Evolutionary conservation across 2,113 vertebrate genomes (phyloP).

Genomic region (Ptyas mucosa): DNA sequence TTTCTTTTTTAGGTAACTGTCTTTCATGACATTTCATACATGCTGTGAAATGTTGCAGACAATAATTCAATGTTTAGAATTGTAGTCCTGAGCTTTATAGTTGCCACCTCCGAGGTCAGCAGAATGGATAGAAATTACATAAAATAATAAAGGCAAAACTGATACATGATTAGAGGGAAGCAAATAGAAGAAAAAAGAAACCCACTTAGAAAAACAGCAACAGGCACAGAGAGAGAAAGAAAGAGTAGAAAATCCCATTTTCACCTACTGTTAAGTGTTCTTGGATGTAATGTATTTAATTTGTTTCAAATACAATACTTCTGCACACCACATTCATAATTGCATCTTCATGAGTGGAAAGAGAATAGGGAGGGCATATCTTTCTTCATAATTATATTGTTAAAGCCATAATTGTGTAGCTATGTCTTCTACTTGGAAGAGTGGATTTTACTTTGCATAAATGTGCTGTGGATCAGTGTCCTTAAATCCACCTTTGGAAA

Average conservation of each 20-base stretch:
- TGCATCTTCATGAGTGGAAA: neutral
- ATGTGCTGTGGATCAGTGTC: neutral
- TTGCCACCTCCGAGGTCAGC: neutral
- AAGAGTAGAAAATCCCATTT: neutral
- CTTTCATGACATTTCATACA: neutral
- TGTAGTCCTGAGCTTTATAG: neutral
- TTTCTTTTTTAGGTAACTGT: neutral
- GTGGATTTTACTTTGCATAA: neutral
- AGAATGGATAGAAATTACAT: neutral
- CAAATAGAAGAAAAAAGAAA: neutral
- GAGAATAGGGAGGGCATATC: neutral
- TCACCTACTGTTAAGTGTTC: neutral
- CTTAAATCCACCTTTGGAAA: neutral
- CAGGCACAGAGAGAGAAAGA: neutral
- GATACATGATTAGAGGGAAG: neutral
- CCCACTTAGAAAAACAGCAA: neutral
- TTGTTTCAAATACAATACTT: neutral
- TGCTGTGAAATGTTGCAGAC: neutral
- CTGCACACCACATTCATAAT: neutral
- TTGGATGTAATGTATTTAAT: neutral
- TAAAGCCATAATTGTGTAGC: neutral
- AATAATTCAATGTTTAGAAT: neutral
- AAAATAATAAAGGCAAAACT: neutral
- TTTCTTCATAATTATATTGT: neutral
- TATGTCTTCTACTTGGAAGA: neutral